A percentile compares a stretch with the other conserved stretches of the same genome.
Evolutionary conservation across 2,797 vertebrate species (phyloP).

Genomic region (Lagocephalus sceleratus): DNA sequence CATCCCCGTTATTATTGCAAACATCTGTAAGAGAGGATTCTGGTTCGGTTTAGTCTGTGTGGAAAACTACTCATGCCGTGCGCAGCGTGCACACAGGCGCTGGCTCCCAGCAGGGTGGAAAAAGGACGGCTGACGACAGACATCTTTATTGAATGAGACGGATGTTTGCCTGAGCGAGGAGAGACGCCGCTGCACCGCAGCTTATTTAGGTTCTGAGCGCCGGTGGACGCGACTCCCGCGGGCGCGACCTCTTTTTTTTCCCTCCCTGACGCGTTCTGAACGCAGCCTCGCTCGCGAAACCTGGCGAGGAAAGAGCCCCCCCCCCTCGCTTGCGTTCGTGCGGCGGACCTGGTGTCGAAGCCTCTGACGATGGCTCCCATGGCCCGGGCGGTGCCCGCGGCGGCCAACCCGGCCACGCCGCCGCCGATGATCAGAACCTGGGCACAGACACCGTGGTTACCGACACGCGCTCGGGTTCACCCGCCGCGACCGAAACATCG

Average conservation of each 20-base stretch:
- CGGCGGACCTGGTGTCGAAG: slow-evolving; percentile 76
- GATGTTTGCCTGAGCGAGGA: not conserved
- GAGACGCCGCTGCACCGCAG: no score
- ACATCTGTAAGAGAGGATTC: no score
- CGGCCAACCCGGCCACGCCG: slow-evolving; percentile 80
- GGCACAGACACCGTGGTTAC: not conserved
- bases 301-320: no score
- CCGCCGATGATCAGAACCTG: slow-evolving; percentile 84
- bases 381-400: slow-evolving; percentile 80
- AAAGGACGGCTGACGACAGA: not conserved
- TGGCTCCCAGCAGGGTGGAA: not conserved
- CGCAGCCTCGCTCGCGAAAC: no score
- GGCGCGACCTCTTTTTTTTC: no score
- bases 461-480: not conserved
- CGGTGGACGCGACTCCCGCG: no score
- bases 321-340: no score
- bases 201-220: no score
- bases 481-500: not conserved
- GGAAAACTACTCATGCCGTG: not conserved
- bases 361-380: slow-evolving; percentile 84
- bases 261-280: no score
- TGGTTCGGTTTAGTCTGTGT: not conserved
- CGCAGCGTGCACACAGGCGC: not conserved
- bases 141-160: not conserved
- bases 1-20: no score